phyloP scores from a whole-genome alignment of 2,888 invertebrate species.

The Acronicta aceris region DNA sequence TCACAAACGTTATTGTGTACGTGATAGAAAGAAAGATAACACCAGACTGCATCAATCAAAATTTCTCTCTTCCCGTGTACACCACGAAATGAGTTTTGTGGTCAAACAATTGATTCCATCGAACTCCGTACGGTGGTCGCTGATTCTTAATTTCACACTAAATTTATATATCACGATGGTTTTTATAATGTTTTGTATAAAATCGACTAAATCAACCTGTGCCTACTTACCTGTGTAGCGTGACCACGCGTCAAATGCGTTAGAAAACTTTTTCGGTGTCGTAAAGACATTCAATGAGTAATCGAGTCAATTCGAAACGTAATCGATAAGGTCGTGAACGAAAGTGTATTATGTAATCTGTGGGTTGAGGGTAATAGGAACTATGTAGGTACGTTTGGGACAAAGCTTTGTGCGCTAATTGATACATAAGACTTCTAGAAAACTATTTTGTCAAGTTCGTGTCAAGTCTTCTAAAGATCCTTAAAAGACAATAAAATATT shows the following conservation, averaged over 20 bases:
- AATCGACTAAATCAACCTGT: conserved; percentile 62
- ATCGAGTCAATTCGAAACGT: conserved; percentile 42
- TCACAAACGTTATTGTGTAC: conserved; percentile 56
- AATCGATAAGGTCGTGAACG: conserved; percentile 36
- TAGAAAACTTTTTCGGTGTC: conserved; percentile 43
- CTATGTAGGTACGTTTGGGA: too few species aligned
- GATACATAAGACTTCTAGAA: too few species aligned
- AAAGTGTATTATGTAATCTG: conserved; percentile 38
- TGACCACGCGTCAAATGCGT: conserved; percentile 45
- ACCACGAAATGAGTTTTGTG: conserved; percentile 84
- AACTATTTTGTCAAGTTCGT: too few species aligned
- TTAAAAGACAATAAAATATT: too few species aligned
- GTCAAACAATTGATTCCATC: conserved; percentile 81
- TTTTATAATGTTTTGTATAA: conserved; percentile 58
- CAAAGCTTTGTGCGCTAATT: too few species aligned
- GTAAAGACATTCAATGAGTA: conserved; percentile 39
- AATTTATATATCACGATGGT: conserved; percentile 67
- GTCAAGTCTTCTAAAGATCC: too few species aligned
- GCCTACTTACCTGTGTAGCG: conserved; percentile 61
- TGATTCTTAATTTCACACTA: conserved; percentile 84
- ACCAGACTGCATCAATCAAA: conserved; percentile 67
- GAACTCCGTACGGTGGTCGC: conserved; percentile 61
- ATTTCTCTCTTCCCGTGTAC: conserved; percentile 74
- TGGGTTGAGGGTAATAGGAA: not conserved
- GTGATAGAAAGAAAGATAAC: conserved; percentile 57